These are phyloP conservation scores for Drosophila dunni DNA, from an alignment of 1,140 invertebrate genomes.

Conservation along the genomic window DNA sequence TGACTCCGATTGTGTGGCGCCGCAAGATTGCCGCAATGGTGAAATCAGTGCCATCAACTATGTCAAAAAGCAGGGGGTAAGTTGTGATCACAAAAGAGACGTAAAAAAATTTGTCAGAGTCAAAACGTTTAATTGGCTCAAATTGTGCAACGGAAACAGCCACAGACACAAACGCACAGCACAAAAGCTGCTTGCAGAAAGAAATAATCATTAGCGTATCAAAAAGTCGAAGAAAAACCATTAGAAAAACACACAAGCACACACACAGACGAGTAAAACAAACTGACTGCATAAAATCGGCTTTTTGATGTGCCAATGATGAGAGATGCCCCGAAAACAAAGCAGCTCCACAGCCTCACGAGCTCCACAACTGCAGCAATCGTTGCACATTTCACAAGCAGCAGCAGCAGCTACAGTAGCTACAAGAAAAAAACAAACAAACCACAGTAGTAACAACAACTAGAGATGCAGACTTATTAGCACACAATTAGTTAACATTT, in stretches of 20 bases:
- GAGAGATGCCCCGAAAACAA: slow-evolving; percentile 58
- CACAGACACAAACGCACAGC: slow-evolving; percentile 1
- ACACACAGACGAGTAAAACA: background rate
- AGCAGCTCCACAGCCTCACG: slow-evolving; percentile 27
- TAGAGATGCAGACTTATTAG: slow-evolving; percentile 60
- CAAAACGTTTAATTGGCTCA: slow-evolving; percentile 43
- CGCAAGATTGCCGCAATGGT: slow-evolving; percentile 72
- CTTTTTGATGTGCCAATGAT: slow-evolving; percentile 67
- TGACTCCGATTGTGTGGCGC: slow-evolving; percentile 74
- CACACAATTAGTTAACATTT: slow-evolving; percentile 68
- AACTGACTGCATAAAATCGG: slow-evolving; percentile 46
- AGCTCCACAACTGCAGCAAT: slow-evolving; percentile 32
- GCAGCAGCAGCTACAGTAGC: slow-evolving; percentile 8
- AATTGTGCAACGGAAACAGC: slow-evolving; percentile 36
- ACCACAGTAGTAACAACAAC: slow-evolving; percentile 17
- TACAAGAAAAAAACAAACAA: slow-evolving; percentile 1
- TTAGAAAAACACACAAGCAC: slow-evolving; percentile 32
- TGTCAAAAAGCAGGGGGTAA: slow-evolving; percentile 74
- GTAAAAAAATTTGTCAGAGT: slow-evolving; percentile 13
- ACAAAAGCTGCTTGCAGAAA: background rate
- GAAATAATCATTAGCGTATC: slow-evolving; percentile 47
- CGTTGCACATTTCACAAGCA: slow-evolving; percentile 58
- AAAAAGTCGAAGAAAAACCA: slow-evolving; percentile 33
- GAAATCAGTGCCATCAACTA: slow-evolving; percentile 76
- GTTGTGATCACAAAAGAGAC: slow-evolving; percentile 36